Evolutionary conservation across 2,797 vertebrate species (phyloP).

Genomic region (Coluber constrictor): DNA sequence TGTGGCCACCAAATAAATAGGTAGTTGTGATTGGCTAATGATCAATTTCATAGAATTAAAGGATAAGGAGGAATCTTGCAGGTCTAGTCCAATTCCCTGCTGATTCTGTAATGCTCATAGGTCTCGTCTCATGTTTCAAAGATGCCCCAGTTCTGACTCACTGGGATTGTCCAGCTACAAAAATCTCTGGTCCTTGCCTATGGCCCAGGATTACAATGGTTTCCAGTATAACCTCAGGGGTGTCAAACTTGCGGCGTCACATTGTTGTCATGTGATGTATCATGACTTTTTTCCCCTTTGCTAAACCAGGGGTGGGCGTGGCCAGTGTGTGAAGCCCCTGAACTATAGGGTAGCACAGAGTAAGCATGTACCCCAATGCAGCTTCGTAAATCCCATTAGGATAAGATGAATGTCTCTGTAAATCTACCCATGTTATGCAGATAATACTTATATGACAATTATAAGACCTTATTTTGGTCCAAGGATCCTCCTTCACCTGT

Average conservation of each 20-base stretch:
- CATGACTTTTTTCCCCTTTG: accelerated
- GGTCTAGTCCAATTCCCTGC: not conserved
- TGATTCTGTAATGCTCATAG: not conserved
- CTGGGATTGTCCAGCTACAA: not conserved
- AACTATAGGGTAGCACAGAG: not conserved
- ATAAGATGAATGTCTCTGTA: not conserved
- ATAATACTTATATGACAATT: not conserved
- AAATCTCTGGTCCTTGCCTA: not conserved
- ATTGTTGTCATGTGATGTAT: no score
- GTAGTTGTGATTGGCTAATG: not conserved
- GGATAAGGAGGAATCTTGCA: not conserved
- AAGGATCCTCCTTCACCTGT: not conserved
- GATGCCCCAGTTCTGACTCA: not conserved
- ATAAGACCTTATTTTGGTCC: not conserved
- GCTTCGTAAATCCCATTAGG: not conserved
- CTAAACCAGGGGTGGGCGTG: no score
- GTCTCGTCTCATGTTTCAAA: not conserved
- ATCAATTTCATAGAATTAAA: not conserved
- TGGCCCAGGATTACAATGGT: not conserved
- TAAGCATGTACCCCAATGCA: not conserved
- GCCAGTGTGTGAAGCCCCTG: no score
- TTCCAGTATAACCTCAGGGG: no score
- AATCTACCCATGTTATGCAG: not conserved
- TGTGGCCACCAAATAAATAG: not conserved
- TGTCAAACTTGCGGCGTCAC: no score